These are phyloP conservation scores for Agrypnia vestita DNA, from an alignment of 1,140 invertebrate genomes.

Conservation along the genomic window DNA sequence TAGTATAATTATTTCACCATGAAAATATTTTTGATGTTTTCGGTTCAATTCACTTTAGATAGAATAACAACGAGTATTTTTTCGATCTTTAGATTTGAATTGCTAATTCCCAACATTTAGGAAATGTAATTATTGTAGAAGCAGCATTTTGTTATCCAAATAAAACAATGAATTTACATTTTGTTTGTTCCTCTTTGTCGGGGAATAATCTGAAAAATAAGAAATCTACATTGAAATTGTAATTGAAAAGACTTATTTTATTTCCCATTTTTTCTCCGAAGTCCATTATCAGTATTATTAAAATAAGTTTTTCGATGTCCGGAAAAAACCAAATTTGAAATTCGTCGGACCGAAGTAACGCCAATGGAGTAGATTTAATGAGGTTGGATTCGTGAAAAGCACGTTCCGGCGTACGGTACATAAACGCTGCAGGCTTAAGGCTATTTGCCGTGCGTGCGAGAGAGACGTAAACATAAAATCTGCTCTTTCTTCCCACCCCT, in stretches of 20 bases:
- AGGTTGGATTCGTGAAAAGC: constrained; percentile 55
- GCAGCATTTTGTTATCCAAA: no score
- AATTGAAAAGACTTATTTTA: not conserved
- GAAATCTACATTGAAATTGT: no score
- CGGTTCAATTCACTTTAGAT: no score
- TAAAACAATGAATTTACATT: no score
- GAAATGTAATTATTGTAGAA: no score
- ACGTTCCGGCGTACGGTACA: constrained; percentile 40
- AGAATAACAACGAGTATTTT: no score
- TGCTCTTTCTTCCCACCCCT: not conserved
- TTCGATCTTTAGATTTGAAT: no score
- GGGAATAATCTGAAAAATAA: no score
- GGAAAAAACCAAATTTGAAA: constrained; percentile 32
- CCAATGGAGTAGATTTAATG: constrained; percentile 49
- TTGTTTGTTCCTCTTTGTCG: no score
- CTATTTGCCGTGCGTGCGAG: constrained; percentile 38
- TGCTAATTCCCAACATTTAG: no score
- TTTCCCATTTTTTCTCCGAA: not conserved
- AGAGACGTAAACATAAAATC: not conserved
- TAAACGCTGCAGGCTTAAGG: constrained; percentile 19
- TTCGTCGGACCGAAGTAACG: constrained; percentile 23
- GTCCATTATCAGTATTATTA: not conserved
- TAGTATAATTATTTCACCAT: no score
- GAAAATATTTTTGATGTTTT: no score
- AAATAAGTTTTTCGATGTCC: not conserved